These are phyloP conservation scores for Lonchura striata DNA, from an alignment of 2,113 vertebrate species.

Conservation along the genomic window DNA sequence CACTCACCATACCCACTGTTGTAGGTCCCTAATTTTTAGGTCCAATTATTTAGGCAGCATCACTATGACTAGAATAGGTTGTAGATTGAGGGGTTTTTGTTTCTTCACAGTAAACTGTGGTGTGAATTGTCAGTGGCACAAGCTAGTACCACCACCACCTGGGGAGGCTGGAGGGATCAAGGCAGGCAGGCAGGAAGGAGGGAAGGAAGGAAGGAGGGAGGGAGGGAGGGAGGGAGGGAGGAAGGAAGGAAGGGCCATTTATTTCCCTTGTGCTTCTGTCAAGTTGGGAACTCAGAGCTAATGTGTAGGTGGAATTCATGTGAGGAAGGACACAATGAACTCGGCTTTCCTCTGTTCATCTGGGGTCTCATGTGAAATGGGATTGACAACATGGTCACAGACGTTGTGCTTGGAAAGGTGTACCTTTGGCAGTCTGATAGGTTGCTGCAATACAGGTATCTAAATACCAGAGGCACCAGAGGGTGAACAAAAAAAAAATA, in stretches of 20 bases:
- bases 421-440: background rate
- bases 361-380: background rate
- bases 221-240: background rate
- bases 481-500: background rate
- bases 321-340: background rate
- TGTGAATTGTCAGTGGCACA: background rate
- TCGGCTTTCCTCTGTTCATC: background rate
- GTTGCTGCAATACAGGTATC: background rate
- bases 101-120: background rate
- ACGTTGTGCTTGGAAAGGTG: background rate
- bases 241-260: background rate
- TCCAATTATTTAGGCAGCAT: background rate
- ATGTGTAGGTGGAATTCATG: background rate
- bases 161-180: background rate
- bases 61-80: background rate
- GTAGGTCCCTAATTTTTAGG: background rate
- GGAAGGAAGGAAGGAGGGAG: background rate
- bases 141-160: background rate
- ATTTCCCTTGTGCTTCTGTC: background rate
- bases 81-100: fast-evolving
- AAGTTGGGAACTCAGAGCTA: background rate
- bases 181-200: too few species aligned
- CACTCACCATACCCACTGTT: background rate
- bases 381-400: background rate
- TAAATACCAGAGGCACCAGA: background rate